These are phyloP conservation scores for Sander vitreus DNA, from an alignment of 2,113 vertebrate genomes.

Conservation along the genomic window DNA sequence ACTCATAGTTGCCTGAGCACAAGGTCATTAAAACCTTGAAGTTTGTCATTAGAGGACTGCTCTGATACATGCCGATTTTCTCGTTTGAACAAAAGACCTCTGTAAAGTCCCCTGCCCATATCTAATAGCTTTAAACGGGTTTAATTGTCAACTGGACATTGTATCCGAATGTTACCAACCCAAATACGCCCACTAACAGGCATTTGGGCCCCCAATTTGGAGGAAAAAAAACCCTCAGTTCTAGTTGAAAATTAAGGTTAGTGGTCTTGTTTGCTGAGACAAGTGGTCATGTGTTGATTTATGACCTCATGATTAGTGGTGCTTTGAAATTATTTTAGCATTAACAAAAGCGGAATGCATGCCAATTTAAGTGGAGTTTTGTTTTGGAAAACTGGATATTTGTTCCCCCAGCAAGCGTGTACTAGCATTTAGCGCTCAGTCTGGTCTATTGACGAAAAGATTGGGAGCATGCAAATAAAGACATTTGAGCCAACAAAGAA, in stretches of 20 bases:
- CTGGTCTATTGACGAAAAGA: no score
- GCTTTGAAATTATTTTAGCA: neutral
- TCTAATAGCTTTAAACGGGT: neutral
- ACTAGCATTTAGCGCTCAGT: neutral
- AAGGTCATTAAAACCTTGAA: conserved; percentile 43
- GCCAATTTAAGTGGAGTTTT: no score
- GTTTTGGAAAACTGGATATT: neutral
- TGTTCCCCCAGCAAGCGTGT: neutral
- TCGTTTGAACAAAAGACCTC: conserved; percentile 55
- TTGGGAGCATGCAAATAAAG: no score
- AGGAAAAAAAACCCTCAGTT: no score
- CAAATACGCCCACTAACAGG: neutral
- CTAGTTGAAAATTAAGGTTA: neutral
- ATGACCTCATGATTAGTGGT: neutral
- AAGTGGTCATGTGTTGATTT: no score
- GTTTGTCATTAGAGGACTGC: conserved; percentile 43
- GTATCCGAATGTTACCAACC: neutral
- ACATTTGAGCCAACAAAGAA: no score
- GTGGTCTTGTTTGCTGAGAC: neutral
- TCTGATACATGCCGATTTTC: conserved; percentile 7
- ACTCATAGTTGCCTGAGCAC: conserved; percentile 21
- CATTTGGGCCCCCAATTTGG: neutral
- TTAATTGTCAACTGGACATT: neutral
- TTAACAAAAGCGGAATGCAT: no score
- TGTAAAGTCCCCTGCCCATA: neutral